Percentiles rank a stretch among this genome's conserved stretches.
phyloP scores from a whole-genome alignment of 2,113 vertebrate species.

The Calypte anna region DNA sequence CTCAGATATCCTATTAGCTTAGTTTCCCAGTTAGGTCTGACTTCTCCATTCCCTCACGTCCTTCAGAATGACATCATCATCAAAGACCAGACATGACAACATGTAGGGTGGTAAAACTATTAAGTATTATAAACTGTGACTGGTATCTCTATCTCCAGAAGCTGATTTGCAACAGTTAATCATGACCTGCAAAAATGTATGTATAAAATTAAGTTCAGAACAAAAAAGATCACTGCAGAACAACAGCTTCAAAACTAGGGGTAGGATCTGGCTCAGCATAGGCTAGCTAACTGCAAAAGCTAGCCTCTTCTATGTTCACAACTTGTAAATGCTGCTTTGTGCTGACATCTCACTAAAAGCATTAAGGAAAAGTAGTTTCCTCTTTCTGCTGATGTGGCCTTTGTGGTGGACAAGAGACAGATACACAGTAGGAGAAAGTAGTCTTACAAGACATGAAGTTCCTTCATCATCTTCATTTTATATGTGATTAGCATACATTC shows the following conservation, averaged over 20 bases:
- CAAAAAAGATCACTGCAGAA: not conserved
- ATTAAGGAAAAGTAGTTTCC: not conserved
- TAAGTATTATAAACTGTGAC: not conserved
- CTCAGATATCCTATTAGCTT: not conserved
- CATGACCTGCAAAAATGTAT: not conserved
- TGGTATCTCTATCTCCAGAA: not conserved
- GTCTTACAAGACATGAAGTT: not conserved
- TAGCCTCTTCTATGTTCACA: not conserved
- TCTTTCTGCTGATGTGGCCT: not conserved
- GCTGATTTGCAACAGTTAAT: not conserved
- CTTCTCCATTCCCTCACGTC: not conserved
- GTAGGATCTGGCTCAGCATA: not conserved
- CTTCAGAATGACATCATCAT: not conserved
- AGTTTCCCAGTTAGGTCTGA: not conserved
- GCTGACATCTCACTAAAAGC: not conserved
- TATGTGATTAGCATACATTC: not conserved
- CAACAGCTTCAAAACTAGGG: not conserved
- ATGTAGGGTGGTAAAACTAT: not conserved
- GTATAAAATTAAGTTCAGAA: not conserved
- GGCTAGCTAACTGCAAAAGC: not conserved
- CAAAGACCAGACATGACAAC: not conserved
- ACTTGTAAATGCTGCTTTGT: not conserved
- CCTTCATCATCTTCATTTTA: not conserved
- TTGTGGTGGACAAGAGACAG: not conserved
- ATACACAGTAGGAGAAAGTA: not conserved